Conservation (phyloP, 92 coral and sea anemone species). For the Porites rus region DNA sequence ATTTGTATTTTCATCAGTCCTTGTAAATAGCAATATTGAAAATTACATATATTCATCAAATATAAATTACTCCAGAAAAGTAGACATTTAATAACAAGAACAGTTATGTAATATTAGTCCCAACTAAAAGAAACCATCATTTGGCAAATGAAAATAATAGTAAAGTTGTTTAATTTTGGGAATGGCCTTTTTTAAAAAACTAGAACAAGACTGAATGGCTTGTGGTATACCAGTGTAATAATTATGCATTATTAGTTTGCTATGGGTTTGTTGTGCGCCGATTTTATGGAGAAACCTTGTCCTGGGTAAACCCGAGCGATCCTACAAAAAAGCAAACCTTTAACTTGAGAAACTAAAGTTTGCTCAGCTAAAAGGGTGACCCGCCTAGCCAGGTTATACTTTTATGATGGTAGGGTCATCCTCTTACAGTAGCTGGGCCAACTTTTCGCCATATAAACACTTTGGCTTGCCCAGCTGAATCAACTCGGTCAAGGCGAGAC, state of each 20-base stretch:
- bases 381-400: too few species aligned
- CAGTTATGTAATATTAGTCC: background rate
- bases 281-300: too few species aligned
- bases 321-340: too few species aligned
- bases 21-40: constrained; percentile 34
- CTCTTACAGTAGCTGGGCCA: too few species aligned
- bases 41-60: constrained; percentile 18
- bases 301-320: too few species aligned
- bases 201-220: background rate
- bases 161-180: background rate
- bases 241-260: background rate
- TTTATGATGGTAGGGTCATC: too few species aligned
- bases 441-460: too few species aligned
- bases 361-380: too few species aligned
- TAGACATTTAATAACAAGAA: background rate
- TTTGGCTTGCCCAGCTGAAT: too few species aligned
- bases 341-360: too few species aligned
- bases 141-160: background rate
- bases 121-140: background rate
- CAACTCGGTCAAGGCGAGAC: too few species aligned
- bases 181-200: background rate
- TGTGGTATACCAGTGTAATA: background rate
- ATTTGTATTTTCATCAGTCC: constrained; percentile 5
- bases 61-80: background rate
- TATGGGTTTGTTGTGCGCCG: background rate